phyloP scores from a whole-genome alignment of 2,797 vertebrate species.

The Todus mexicanus region DNA sequence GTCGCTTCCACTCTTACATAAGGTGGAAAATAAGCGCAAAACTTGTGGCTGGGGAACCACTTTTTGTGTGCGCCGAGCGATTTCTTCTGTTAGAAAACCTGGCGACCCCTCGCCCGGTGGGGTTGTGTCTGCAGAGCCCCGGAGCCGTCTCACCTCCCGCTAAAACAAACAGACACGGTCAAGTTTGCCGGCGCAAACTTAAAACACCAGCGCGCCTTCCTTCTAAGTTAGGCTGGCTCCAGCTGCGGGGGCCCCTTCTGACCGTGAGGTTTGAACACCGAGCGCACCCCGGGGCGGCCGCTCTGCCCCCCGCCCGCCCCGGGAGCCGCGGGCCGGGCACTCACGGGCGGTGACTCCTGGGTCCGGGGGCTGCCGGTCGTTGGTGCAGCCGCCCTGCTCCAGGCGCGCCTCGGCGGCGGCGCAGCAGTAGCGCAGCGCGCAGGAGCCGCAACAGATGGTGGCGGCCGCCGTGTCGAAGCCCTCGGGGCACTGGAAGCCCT shows the following conservation, averaged over 20 bases:
- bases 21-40: background rate
- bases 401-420: constrained; percentile 87
- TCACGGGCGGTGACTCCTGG: constrained; percentile 86
- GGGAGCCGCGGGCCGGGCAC: constrained; percentile 47
- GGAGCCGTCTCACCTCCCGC: background rate
- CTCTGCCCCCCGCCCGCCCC: background rate
- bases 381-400: constrained; percentile 92
- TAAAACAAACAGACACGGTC: rapidly evolving
- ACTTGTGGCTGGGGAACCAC: background rate
- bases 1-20: too few relatives aligned
- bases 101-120: background rate
- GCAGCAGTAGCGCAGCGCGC: constrained; percentile 93
- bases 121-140: background rate
- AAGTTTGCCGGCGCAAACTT: background rate
- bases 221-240: rapidly evolving
- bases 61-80: background rate
- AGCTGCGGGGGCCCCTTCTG: background rate
- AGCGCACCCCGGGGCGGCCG: background rate
- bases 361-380: constrained; percentile 85
- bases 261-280: rapidly evolving
- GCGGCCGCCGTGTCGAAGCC: constrained; percentile 91
- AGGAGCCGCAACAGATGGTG: constrained; percentile 94
- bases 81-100: background rate
- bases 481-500: constrained; percentile 96
- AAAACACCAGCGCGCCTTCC: rapidly evolving